These are phyloP conservation scores for Festucalex cinctus DNA, from an alignment of 2,113 vertebrate species.

Conservation along the genomic window DNA sequence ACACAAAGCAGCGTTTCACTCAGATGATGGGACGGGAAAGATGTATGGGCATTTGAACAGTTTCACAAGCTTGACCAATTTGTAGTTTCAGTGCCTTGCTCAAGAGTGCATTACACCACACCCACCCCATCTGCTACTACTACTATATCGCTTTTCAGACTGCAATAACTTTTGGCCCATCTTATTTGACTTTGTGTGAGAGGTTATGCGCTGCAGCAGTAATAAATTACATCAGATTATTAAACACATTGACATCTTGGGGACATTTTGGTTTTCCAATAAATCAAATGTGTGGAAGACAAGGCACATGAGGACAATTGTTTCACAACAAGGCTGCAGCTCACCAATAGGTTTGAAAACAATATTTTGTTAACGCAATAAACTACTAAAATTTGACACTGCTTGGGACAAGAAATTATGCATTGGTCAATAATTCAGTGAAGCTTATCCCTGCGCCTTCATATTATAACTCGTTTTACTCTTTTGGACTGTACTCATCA, in stretches of 20 bases:
- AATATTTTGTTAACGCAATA: not conserved
- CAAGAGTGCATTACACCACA: too few species aligned
- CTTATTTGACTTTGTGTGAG: not conserved
- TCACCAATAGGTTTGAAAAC: not conserved
- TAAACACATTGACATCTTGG: too few species aligned
- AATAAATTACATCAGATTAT: too few species aligned
- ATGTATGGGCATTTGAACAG: too few species aligned
- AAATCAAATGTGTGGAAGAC: not conserved
- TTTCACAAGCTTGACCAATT: too few species aligned
- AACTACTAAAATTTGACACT: not conserved
- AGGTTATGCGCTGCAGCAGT: not conserved
- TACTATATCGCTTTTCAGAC: too few species aligned
- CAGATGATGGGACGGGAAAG: too few species aligned
- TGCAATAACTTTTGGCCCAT: not conserved
- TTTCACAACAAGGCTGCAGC: not conserved
- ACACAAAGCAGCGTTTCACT: too few species aligned
- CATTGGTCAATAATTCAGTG: not conserved
- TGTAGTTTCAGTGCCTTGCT: too few species aligned
- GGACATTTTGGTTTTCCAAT: not conserved
- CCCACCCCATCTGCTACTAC: too few species aligned
- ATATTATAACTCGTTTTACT: not conserved
- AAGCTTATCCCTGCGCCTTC: not conserved
- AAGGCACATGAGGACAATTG: not conserved
- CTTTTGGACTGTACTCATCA: not conserved
- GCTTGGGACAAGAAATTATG: not conserved